phyloP scores from a whole-genome alignment of 2,888 invertebrate genomes.

The Phortica okadai region DNA sequence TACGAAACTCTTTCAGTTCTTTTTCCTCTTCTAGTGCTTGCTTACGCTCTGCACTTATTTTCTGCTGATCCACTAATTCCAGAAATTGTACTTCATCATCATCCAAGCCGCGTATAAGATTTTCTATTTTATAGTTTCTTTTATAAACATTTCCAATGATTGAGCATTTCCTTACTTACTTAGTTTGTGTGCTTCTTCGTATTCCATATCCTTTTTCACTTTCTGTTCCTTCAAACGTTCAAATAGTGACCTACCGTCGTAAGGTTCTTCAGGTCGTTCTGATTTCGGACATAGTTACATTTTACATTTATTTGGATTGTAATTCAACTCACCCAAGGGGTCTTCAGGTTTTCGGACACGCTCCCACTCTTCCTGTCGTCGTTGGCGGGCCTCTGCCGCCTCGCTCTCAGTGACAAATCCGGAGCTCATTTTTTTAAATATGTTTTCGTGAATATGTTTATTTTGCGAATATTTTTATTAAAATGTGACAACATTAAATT shows the following conservation, averaged over 20 bases:
- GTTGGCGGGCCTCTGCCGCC: constrained; percentile 86
- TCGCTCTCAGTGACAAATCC: constrained; percentile 94
- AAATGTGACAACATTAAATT: background rate
- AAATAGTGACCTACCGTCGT: constrained; percentile 91
- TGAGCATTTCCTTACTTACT: constrained; percentile 80
- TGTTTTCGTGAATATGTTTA: background rate
- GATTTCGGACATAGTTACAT: constrained; percentile 46
- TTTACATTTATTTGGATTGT: constrained; percentile 15
- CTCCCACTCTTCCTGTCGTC: constrained; percentile 97
- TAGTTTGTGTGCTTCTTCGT: constrained; percentile 96
- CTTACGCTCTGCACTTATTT: constrained; percentile 89
- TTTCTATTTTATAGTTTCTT: constrained; percentile 78
- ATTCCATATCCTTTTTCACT: constrained; percentile 92
- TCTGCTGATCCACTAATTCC: constrained; percentile 91
- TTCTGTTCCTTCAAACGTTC: constrained; percentile 95
- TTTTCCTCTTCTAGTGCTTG: constrained; percentile 89
- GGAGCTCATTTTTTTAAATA: constrained; percentile 83
- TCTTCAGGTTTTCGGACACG: constrained; percentile 93
- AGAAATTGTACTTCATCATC: constrained; percentile 98
- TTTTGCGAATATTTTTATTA: constrained; percentile 4
- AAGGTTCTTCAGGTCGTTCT: constrained; percentile 93
- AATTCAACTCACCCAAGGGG: constrained; percentile 83
- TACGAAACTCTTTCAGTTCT: constrained; percentile 90
- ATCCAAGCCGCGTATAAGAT: constrained; percentile 92
- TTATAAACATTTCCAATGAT: background rate